phyloP scores from a whole-genome alignment of 2,797 vertebrate species.

The Acipenser ruthenus region DNA sequence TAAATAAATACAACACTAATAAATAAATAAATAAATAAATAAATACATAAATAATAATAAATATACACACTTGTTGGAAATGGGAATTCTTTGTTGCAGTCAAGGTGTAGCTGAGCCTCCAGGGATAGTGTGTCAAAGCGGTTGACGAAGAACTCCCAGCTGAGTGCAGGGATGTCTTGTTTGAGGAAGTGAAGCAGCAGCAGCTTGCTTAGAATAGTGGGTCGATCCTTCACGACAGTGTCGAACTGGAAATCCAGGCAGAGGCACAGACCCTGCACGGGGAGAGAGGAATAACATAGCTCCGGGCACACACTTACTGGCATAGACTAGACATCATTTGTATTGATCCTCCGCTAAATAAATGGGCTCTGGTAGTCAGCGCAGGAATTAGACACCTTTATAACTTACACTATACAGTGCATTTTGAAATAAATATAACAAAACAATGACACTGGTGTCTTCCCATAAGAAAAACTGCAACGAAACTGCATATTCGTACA shows the following conservation, averaged over 20 bases:
- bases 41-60: too few relatives aligned
- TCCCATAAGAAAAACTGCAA: too few relatives aligned
- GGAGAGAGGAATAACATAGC: neutral
- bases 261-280: slow-evolving; percentile 79
- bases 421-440: too few relatives aligned
- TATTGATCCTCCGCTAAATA: too few relatives aligned
- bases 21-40: too few relatives aligned
- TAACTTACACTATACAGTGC: too few relatives aligned
- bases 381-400: too few relatives aligned
- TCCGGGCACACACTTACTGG: neutral
- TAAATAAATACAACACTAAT: too few relatives aligned
- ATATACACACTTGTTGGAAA: slow-evolving; percentile 86
- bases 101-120: slow-evolving; percentile 94
- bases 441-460: too few relatives aligned
- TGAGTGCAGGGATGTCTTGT: slow-evolving; percentile 89
- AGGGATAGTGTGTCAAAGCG: slow-evolving; percentile 93
- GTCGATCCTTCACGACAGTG: slow-evolving; percentile 92
- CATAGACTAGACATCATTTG: neutral
- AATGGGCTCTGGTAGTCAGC: too few relatives aligned
- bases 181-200: slow-evolving; percentile 91
- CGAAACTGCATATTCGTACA: too few relatives aligned
- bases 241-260: slow-evolving; percentile 98
- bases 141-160: slow-evolving; percentile 98
- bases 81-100: slow-evolving; percentile 98
- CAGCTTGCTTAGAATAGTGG: slow-evolving; percentile 92